phyloP scores from a whole-genome alignment of 2,113 vertebrate species.

The Paramormyrops kingsleyae region DNA sequence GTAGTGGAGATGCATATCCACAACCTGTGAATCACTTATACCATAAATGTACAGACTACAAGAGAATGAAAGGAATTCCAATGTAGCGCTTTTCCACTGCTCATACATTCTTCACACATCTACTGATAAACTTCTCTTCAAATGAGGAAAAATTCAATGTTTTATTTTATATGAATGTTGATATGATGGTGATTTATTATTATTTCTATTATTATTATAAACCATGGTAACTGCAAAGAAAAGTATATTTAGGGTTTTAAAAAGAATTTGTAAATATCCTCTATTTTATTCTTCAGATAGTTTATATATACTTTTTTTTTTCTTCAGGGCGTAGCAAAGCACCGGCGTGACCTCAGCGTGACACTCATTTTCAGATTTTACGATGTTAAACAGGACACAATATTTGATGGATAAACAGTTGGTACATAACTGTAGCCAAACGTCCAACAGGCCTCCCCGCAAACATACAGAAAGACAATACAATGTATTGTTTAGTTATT shows the following conservation, averaged over 20 bases:
- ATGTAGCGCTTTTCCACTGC: constrained; percentile 57
- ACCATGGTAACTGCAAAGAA: constrained; percentile 43
- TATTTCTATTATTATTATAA: constrained; percentile 36
- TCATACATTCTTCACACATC: constrained; percentile 45
- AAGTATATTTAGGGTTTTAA: constrained; percentile 59
- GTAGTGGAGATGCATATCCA: constrained; percentile 57
- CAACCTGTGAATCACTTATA: constrained; percentile 72
- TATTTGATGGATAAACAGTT: not conserved
- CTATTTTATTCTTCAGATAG: constrained; percentile 58
- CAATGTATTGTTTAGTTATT: not conserved
- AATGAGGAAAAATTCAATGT: constrained; percentile 33
- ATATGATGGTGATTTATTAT: constrained; percentile 23
- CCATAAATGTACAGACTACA: constrained; percentile 57
- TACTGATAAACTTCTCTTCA: constrained; percentile 57
- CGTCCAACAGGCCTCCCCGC: not conserved
- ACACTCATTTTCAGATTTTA: constrained; percentile 20
- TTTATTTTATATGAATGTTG: constrained; percentile 46
- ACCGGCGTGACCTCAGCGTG: constrained; percentile 50
- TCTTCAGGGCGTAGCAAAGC: constrained; percentile 49
- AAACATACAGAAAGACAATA: not conserved
- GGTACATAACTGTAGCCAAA: not conserved
- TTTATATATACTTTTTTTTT: constrained; percentile 50
- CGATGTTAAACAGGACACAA: not conserved
- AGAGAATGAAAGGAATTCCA: constrained; percentile 53
- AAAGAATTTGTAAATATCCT: constrained; percentile 48